Conservation (phyloP, 2,113 vertebrate species). For the Phasianus colchicus region DNA sequence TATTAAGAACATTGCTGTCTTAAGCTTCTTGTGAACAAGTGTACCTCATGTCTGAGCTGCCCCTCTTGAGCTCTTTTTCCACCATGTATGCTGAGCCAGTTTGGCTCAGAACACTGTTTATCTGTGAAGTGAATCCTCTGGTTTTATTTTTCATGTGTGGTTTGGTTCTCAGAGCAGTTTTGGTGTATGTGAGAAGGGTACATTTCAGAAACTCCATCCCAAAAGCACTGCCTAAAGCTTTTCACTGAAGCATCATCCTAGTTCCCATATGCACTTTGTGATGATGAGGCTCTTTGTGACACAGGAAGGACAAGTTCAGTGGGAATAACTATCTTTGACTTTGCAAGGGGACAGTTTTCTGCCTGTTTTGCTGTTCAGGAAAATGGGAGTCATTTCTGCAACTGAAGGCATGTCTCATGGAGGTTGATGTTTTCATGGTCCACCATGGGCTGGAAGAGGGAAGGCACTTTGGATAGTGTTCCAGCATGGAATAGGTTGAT, state of each 20-base stretch:
- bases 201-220: not conserved
- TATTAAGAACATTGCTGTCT: not conserved
- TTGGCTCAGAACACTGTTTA: not conserved
- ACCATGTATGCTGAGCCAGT: fast-evolving
- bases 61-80: not conserved
- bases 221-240: not conserved
- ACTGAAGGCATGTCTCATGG: not conserved
- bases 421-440: not conserved
- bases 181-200: not conserved
- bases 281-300: not conserved
- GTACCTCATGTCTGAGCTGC: not conserved
- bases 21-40: not conserved
- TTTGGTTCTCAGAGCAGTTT: not conserved
- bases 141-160: not conserved
- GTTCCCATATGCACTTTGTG: not conserved
- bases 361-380: not conserved
- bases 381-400: not conserved
- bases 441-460: fast-evolving
- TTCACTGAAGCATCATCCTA: not conserved
- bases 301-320: fast-evolving
- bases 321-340: not conserved
- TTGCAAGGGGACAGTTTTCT: not conserved
- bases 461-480: not conserved
- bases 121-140: not conserved
- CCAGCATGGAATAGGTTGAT: not conserved